Evolutionary conservation across 2,797 vertebrate species (phyloP).

Genomic region (Helicolenus hilgendorfi): DNA sequence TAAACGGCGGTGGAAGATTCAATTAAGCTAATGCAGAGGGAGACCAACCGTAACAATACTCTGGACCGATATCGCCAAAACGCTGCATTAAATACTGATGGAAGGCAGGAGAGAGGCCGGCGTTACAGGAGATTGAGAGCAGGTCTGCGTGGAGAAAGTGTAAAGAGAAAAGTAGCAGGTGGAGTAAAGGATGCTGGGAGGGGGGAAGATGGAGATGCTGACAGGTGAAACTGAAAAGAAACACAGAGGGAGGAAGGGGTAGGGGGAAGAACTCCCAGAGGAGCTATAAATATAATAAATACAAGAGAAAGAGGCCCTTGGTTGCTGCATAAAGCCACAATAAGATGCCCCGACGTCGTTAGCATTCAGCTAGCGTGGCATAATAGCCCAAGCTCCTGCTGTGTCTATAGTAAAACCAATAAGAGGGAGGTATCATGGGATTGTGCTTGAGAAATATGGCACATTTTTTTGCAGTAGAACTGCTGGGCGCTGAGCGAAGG

Average conservation of each 20-base stretch:
- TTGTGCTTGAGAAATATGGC: constrained; percentile 66
- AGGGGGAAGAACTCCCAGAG: constrained; percentile 21
- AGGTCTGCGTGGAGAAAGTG: neutral
- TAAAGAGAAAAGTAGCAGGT: constrained; percentile 24
- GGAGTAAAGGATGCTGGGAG: constrained; percentile 21
- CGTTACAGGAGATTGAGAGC: constrained; percentile 18
- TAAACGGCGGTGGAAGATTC: constrained; percentile 40
- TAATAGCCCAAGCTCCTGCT: constrained; percentile 61
- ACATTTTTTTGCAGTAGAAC: constrained; percentile 30
- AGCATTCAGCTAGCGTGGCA: constrained; percentile 81
- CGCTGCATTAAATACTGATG: constrained; percentile 30
- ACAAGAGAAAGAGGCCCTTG: constrained; percentile 39
- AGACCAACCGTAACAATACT: constrained; percentile 37
- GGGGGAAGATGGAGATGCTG: constrained; percentile 54
- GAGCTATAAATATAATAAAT: constrained; percentile 78
- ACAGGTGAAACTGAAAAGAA: constrained; percentile 66
- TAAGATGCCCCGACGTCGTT: constrained; percentile 65
- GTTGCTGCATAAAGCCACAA: constrained; percentile 54
- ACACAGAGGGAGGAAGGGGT: constrained; percentile 1
- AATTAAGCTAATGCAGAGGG: constrained; percentile 61
- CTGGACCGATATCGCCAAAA: constrained; percentile 25
- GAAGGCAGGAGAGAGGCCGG: neutral
- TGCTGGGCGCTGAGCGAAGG: neutral
- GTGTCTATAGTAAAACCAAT: constrained; percentile 81
- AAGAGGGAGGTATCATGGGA: constrained; percentile 80